A percentile compares a stretch with the other conserved stretches of the same genome.
These are phyloP conservation scores for Columba guinea DNA, from an alignment of 2,797 vertebrate species.

Conservation along the genomic window DNA sequence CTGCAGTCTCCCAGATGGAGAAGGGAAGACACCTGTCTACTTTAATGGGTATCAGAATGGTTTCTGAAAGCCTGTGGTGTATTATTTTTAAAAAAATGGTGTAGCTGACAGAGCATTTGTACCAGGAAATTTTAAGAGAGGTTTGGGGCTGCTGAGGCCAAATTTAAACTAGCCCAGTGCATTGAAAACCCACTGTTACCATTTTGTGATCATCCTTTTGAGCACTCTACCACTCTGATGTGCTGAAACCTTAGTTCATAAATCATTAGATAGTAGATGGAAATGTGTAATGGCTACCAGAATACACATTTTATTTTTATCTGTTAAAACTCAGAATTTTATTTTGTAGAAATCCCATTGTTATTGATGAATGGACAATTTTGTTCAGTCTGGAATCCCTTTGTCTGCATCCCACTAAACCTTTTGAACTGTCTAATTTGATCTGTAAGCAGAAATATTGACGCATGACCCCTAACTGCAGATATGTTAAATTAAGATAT, in stretches of 20 bases:
- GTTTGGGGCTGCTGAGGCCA: not conserved
- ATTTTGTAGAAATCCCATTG: not conserved
- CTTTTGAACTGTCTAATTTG: slow-evolving; percentile 1
- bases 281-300: not conserved
- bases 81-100: not conserved
- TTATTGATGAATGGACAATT: not conserved
- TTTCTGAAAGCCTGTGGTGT: not conserved
- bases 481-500: not conserved
- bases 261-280: not conserved
- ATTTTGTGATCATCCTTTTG: not conserved
- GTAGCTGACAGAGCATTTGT: not conserved
- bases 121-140: not conserved
- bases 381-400: not conserved
- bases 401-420: not conserved
- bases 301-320: not conserved
- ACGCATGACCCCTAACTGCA: not conserved
- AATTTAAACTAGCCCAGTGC: not conserved
- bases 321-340: not conserved
- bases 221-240: not conserved
- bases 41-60: not conserved
- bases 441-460: slow-evolving; percentile 3
- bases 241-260: not conserved
- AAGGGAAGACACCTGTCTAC: not conserved
- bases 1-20: not conserved
- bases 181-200: not conserved